Percentiles rank a stretch among this genome's conserved stretches.
Conservation (phyloP, 2,888 invertebrate species). For the Leptura quadrifasciata region DNA sequence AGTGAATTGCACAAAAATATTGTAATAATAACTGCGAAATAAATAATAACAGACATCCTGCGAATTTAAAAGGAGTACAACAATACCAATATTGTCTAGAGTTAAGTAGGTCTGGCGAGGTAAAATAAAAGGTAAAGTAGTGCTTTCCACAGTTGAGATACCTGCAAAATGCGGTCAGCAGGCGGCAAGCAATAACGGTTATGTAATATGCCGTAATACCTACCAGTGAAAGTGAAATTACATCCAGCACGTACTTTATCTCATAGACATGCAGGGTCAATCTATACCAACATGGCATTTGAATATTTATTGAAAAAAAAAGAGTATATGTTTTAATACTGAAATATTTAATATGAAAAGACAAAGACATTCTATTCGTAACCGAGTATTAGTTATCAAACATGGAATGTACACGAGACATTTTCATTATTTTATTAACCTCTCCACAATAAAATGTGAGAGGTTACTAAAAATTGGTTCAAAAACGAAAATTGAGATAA, state of each 20-base stretch:
- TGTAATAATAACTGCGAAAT: background rate
- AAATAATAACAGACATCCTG: background rate
- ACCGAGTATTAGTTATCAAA: too few species aligned
- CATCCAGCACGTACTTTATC: slow-evolving; percentile 60
- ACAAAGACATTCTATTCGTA: too few species aligned
- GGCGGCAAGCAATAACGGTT: slow-evolving; percentile 45
- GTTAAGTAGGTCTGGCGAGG: slow-evolving; percentile 21
- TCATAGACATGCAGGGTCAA: slow-evolving; percentile 42
- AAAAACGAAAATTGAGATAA: too few species aligned
- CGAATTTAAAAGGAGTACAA: slow-evolving; percentile 2
- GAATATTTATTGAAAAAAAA: background rate
- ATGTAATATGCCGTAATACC: slow-evolving; percentile 56
- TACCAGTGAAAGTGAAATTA: slow-evolving; percentile 59
- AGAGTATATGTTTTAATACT: too few species aligned
- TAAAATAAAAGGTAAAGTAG: slow-evolving; percentile 32
- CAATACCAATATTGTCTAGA: slow-evolving; percentile 10
- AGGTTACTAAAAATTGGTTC: too few species aligned
- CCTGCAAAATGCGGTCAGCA: slow-evolving; percentile 45
- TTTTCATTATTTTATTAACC: too few species aligned
- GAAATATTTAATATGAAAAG: too few species aligned
- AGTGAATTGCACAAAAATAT: background rate
- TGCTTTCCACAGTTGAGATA: slow-evolving; percentile 40
- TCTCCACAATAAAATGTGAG: too few species aligned
- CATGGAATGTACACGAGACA: too few species aligned
- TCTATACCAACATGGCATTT: background rate